phyloP scores from a whole-genome alignment of 1,140 invertebrate species.

The Magallana gigas region DNA sequence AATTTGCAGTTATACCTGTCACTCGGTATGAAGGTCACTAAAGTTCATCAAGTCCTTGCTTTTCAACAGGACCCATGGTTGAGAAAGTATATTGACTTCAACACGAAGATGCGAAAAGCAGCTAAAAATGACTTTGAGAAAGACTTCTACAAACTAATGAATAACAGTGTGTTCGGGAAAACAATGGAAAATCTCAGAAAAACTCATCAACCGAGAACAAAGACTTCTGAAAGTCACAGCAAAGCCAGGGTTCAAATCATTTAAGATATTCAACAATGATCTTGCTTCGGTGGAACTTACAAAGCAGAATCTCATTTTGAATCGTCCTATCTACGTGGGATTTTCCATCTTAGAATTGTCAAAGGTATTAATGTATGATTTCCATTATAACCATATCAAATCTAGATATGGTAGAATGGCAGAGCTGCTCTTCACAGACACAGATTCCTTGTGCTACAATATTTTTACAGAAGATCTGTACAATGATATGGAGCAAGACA shows the following conservation, averaged over 20 bases:
- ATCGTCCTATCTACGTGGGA: slow-evolving; percentile 61
- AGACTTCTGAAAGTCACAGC: slow-evolving; percentile 66
- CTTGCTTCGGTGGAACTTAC: slow-evolving; percentile 57
- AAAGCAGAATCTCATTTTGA: slow-evolving; percentile 60
- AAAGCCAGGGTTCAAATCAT: slow-evolving; percentile 74
- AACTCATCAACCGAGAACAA: slow-evolving; percentile 38
- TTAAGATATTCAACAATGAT: slow-evolving; percentile 72
- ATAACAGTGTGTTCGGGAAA: slow-evolving; percentile 49
- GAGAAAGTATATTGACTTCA: slow-evolving; percentile 37
- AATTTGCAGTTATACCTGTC: not conserved
- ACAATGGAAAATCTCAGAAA: slow-evolving; percentile 78
- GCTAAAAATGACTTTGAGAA: too few species aligned
- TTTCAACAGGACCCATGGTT: slow-evolving; percentile 73
- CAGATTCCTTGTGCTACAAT: slow-evolving; percentile 78
- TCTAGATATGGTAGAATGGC: slow-evolving; percentile 70
- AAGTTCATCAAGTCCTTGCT: not conserved
- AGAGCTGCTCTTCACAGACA: slow-evolving; percentile 77
- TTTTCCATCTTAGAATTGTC: slow-evolving; percentile 57
- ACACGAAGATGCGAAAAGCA: too few species aligned
- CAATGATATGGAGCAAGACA: slow-evolving; percentile 52
- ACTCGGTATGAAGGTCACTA: slow-evolving; percentile 1
- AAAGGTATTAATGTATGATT: slow-evolving; percentile 69
- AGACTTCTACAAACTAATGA: too few species aligned
- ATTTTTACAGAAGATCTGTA: slow-evolving; percentile 75
- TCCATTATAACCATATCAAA: slow-evolving; percentile 72